phyloP scores from a whole-genome alignment of 2,888 invertebrate species.

The Metellina segmentata region DNA sequence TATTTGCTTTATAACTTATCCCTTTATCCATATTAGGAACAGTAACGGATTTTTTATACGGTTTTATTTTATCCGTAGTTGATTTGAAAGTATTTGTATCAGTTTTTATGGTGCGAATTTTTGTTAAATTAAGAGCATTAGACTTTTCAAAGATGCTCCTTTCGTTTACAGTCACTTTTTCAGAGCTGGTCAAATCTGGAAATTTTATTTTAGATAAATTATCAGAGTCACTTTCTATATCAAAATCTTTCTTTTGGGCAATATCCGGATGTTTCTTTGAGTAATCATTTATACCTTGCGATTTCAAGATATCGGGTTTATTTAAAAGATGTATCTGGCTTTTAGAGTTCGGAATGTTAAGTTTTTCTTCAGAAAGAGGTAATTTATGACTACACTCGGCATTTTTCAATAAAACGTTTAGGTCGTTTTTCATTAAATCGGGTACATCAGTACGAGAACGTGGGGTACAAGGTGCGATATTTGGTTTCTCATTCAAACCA shows the following conservation, averaged over 20 bases:
- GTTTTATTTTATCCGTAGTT: neutral
- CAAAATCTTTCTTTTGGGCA: neutral
- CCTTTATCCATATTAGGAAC: conserved; percentile 29
- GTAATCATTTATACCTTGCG: neutral
- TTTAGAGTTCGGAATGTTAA: neutral
- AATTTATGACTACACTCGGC: neutral
- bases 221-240: neutral
- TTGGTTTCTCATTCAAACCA: neutral
- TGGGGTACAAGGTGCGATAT: neutral
- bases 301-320: conserved; percentile 25
- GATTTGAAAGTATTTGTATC: neutral
- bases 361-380: neutral
- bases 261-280: neutral
- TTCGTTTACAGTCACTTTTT: neutral
- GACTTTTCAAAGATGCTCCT: neutral
- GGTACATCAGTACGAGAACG: neutral
- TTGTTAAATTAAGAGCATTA: neutral
- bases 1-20: neutral
- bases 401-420: neutral
- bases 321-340: neutral
- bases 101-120: neutral
- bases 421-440: conserved; percentile 13
- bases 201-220: neutral
- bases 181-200: neutral
- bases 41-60: conserved; percentile 58